Percentiles rank a stretch among this genome's conserved stretches.
Conservation (phyloP, 2,888 invertebrate species). For the Acrobasis suavella region DNA sequence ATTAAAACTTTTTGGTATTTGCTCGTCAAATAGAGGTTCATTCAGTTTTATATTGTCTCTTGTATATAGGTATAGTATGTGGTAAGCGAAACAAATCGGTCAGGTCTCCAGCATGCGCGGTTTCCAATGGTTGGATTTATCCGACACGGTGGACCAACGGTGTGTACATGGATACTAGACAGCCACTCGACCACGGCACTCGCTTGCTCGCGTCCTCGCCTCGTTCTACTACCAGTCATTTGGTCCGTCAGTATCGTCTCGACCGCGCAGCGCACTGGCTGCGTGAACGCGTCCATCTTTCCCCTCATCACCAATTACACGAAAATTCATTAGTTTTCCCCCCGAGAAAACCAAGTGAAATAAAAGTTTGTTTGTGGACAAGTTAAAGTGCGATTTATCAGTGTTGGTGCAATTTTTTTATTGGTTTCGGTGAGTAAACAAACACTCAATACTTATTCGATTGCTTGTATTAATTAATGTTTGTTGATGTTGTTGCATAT, state of each 20-base stretch:
- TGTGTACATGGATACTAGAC: constrained; percentile 30
- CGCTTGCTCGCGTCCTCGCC: background rate
- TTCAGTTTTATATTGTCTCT: constrained; percentile 15
- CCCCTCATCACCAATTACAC: constrained; percentile 38
- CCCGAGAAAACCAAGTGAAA: constrained; percentile 73
- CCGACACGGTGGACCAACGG: constrained; percentile 51
- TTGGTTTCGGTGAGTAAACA: constrained; percentile 56
- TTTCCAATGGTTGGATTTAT: constrained; percentile 34
- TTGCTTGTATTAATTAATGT: constrained; percentile 22
- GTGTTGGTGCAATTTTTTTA: constrained; percentile 39
- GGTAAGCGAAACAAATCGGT: constrained; percentile 58
- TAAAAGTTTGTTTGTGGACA: constrained; percentile 48
- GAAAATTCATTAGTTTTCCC: constrained; percentile 71
- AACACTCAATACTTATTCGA: constrained; percentile 37
- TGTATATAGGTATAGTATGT: constrained; percentile 20
- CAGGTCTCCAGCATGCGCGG: constrained; percentile 52
- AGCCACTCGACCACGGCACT: constrained; percentile 15
- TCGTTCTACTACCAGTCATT: background rate
- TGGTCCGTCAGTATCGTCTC: constrained; percentile 46
- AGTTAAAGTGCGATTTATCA: constrained; percentile 58
- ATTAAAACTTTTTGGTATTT: background rate
- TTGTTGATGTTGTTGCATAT: constrained; percentile 35
- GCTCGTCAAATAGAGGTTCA: constrained; percentile 10
- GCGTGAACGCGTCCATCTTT: constrained; percentile 31
- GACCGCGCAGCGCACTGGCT: constrained; percentile 34